Evolutionary conservation across 2,888 invertebrate genomes (phyloP), one percentile per base, ranked within the genome.

Genomic region (Tiphia femorata): DNA sequence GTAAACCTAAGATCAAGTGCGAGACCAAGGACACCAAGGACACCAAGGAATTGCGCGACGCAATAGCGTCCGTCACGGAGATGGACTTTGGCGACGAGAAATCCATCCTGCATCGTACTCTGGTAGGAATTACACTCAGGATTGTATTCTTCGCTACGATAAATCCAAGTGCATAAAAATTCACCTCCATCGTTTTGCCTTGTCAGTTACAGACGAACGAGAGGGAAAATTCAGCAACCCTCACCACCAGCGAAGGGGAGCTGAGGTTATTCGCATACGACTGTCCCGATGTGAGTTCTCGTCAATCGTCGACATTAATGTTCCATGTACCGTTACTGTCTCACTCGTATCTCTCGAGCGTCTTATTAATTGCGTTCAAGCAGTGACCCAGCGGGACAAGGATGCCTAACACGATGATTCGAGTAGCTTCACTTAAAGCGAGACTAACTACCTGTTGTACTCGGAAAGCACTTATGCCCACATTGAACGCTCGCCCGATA

Each of bases 181-280:
- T 33, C 3, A 7, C 27, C 6, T 35, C n/a, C 6, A 20, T 21
- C 33, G 14, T 2, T 12, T 37, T 35, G 4, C 44, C n/a, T 0
- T 21, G n/a, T 49, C 49, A 81, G 81, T 75, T 81, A 66, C 81
- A 81, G 74, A 81, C 82, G 42, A 82, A 81, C 62, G 83, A 82
- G 67, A 78, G 81, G 66, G 83, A 83, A 62, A 83, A 76, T 53
- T 83, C 83, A 12, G 82, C 83, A 8, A 83, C 83, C 25, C 58
- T 83, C 37, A 83, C 82, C 49, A 83, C 83, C 49, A 83, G 80
- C 70, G 83, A 83, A 57, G 83, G 83, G 58, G 82, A 83, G 65
- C 66, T 83, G 62, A 76, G 82, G 73, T 76, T 83, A 59, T 83
- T 80, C 57, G 83, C 83, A 58, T 83, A 83, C 62, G 83, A 83